Base-by-base conservation (phyloP, 1,140 invertebrate species). In the Triops longicaudatus region DNA sequence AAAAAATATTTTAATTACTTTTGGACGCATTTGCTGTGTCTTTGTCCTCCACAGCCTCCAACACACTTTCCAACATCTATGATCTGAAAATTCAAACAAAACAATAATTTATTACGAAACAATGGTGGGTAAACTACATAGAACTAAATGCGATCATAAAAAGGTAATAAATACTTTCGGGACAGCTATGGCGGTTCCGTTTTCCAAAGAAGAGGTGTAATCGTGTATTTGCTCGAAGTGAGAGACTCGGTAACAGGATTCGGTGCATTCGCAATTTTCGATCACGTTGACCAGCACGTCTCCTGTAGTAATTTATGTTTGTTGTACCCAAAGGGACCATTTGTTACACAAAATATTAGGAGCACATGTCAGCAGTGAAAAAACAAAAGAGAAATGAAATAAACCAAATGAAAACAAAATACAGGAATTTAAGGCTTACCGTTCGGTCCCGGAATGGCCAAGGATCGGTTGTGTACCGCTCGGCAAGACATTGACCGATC, bases 31-130 rank as follows among this genome's bases (percentile, higher is more conserved):
- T 84, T 84, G 79, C 85, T 83, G 7, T 81, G 83, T 31, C 81
- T 50, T 26, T 78, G 75, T 0, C 81, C 81, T 9, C 82, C 80
- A 81, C 86, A 87, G 28, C 79, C 82, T 11, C 86, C 86, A 43
- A 84, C 81, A 73, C 86, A 87, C 77, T 84, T 82, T 22, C 86
- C 86, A 28, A 87, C 84, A 78, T 87, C 85, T 77, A 87, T 86
- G 79, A 84, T 81, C 86, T 87, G 50, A n/a, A 37, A 37, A 82
- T 79, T 84, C 81, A 81, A 85, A 83, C 77, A 50, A 1, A 9
- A n/a, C 31, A 37, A 37, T 37, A 7, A 37, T 37, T 2, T 37
- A 2, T 7, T 37, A 2, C 7, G 31, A 37, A 37, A 37, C n/a
- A 7, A 2, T 37, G 31, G 31, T 37, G 7, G 2, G 7, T 4